phyloP scores from a whole-genome alignment of 2,888 invertebrate genomes.

The Drymonia ruficornis region DNA sequence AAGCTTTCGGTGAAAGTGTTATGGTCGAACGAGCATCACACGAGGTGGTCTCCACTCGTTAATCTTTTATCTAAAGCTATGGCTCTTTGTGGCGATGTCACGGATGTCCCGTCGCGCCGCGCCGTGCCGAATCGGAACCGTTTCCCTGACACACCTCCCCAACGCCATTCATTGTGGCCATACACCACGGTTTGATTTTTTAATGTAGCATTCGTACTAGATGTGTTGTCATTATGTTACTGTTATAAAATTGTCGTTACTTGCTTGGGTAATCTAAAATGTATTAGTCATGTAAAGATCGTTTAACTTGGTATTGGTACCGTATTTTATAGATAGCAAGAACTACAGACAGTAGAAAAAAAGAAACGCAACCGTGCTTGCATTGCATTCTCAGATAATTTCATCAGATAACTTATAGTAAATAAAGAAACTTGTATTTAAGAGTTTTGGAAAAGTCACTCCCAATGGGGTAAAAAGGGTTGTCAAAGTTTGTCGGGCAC shows the following conservation, averaged over 20 bases:
- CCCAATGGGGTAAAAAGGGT: no score
- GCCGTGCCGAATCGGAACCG: conserved; percentile 52
- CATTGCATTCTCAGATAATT: no score
- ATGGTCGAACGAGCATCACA: conserved; percentile 55
- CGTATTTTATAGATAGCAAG: no score
- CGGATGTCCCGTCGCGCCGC: conserved; percentile 42
- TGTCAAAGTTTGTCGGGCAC: no score
- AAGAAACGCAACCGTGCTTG: no score
- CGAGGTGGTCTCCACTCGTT: conserved; percentile 68
- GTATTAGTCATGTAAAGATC: neutral
- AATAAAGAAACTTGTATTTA: no score
- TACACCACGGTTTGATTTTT: conserved; percentile 43
- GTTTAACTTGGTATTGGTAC: no score
- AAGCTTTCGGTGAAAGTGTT: conserved; percentile 45
- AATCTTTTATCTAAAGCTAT: conserved; percentile 64
- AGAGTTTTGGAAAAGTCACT: no score
- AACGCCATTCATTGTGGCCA: conserved; percentile 41
- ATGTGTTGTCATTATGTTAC: conserved; percentile 40
- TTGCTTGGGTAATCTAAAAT: neutral
- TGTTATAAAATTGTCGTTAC: neutral
- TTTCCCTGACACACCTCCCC: conserved; percentile 54
- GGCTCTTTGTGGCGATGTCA: conserved; percentile 60
- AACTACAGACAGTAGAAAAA: no score
- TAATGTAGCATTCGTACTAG: conserved; percentile 56
- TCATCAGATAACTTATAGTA: no score